phyloP scores from a whole-genome alignment of 2,888 invertebrate genomes.

The Calameuta pallipes region DNA sequence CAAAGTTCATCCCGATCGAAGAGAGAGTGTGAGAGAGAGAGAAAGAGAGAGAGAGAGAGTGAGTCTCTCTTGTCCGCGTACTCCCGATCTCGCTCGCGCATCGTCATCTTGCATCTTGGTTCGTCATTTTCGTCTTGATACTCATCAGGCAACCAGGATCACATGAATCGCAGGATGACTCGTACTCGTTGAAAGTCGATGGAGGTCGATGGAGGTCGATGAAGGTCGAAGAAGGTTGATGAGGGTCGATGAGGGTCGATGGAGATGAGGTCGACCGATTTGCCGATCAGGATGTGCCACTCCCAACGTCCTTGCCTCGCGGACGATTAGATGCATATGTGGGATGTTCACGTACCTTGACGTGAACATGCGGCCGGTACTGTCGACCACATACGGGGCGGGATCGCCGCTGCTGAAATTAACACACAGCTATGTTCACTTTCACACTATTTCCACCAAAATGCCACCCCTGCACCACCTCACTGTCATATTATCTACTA shows the following conservation, averaged over 20 bases:
- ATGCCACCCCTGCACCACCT: conserved; percentile 40
- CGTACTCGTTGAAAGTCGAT: too few relatives aligned
- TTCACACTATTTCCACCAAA: conserved; percentile 45
- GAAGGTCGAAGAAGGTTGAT: background rate
- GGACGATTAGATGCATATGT: conserved; percentile 27
- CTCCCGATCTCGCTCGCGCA: too few relatives aligned
- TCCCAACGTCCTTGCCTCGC: conserved; percentile 25
- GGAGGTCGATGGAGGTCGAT: too few relatives aligned
- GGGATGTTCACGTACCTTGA: conserved; percentile 68
- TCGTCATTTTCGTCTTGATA: too few relatives aligned
- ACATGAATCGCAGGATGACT: too few relatives aligned
- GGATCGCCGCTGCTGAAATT: conserved; percentile 64
- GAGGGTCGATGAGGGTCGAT: conserved; percentile 16
- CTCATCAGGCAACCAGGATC: too few relatives aligned
- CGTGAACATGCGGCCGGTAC: conserved; percentile 68
- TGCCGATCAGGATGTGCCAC: conserved; percentile 8
- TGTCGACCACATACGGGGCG: conserved; percentile 68
- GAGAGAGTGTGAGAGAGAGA: too few relatives aligned
- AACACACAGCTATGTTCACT: conserved; percentile 53
- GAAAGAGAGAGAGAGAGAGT: too few relatives aligned
- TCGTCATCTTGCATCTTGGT: too few relatives aligned
- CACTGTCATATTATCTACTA: conserved; percentile 28
- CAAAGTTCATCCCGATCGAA: background rate
- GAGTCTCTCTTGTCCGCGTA: too few relatives aligned
- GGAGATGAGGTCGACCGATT: conserved; percentile 4